Evolutionary conservation across 2,113 vertebrate genomes (phyloP).

Genomic region (Zosterops borbonicus): DNA sequence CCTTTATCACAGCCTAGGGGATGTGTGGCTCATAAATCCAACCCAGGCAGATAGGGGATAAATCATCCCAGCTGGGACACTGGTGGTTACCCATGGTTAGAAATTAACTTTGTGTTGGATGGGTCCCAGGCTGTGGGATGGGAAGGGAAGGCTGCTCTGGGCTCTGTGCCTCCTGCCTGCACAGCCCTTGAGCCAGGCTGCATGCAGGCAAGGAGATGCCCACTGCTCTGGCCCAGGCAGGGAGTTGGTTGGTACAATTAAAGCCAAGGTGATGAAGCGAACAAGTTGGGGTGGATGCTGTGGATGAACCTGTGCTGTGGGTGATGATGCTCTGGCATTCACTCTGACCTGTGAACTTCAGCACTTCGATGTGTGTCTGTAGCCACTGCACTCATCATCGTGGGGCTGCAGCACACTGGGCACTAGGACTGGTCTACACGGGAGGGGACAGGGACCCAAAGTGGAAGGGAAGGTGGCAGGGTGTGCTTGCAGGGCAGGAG

Average conservation of each 20-base stretch:
- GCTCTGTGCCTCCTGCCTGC: background rate
- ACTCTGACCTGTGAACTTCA: background rate
- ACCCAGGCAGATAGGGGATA: slow-evolving; percentile 77
- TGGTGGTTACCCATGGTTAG: slow-evolving; percentile 81
- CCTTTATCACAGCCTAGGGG: slow-evolving; percentile 75
- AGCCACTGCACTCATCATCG: background rate
- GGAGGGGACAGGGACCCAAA: accelerated
- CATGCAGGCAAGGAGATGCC: background rate
- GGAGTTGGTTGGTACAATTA: background rate
- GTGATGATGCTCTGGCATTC: background rate
- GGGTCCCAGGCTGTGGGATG: slow-evolving; percentile 76
- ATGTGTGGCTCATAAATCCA: slow-evolving; percentile 75
- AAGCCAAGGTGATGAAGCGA: background rate
- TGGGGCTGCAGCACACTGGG: background rate
- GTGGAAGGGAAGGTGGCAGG: background rate
- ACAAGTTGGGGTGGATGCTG: background rate
- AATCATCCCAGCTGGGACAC: slow-evolving; percentile 78
- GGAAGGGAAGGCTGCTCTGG: slow-evolving; percentile 62
- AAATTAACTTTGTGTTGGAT: slow-evolving; percentile 82
- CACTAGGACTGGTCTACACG: background rate
- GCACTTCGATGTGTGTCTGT: accelerated
- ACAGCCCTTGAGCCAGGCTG: background rate
- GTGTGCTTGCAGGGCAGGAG: background rate
- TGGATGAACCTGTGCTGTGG: background rate
- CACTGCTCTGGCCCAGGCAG: background rate